Evolutionary conservation across 2,113 vertebrate genomes (phyloP), one percentile per base, ranked within the genome.

Genomic region (Copsychus sechellarum): DNA sequence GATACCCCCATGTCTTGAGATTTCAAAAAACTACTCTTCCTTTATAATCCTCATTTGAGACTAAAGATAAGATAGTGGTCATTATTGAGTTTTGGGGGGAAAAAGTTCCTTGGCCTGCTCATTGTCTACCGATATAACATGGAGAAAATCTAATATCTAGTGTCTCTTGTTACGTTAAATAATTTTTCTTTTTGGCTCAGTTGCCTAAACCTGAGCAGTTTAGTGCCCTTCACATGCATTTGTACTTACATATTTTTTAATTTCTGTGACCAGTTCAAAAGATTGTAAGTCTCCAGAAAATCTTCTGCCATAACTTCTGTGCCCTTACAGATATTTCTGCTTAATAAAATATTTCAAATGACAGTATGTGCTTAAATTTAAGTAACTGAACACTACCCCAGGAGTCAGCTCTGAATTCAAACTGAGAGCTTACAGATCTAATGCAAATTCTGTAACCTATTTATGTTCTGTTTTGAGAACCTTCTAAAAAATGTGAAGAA

Each of bases 61-160:
- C 18, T 71, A 36, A 7, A 47, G 10, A 6, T 67, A 66, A 58
- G 0, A 2, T 56, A 43, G 6, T 8, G 23, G 40, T 14, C 0
- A 31, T 72, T 91, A 81, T n/a, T 4, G 67, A 15, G 13, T 33
- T 78, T 78, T 62, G 12, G 2, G 9, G 2, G 6, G 10, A 1
- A 26, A 24, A 28, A 8, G 9, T 19, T 84, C 51, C 17, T 50
- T 33, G 16, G 3, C 3, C 26, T 60, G 3, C 38, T 81, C 4
- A 33, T 60, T 51, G 6, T 38, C 10, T 58, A 11, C 10, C 36
- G 28, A 50, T 71, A 20, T 3, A 62, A 9, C 1, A 0, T 76
- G 21, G 3, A 65, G 3, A 54, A 50, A 56, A 70, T 61, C 5
- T 60, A 64, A 34, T 7, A 58, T 58, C 6, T 19, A 34, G 24